phyloP scores from a whole-genome alignment of 2,797 vertebrate genomes.

The Australoheros facetus region DNA sequence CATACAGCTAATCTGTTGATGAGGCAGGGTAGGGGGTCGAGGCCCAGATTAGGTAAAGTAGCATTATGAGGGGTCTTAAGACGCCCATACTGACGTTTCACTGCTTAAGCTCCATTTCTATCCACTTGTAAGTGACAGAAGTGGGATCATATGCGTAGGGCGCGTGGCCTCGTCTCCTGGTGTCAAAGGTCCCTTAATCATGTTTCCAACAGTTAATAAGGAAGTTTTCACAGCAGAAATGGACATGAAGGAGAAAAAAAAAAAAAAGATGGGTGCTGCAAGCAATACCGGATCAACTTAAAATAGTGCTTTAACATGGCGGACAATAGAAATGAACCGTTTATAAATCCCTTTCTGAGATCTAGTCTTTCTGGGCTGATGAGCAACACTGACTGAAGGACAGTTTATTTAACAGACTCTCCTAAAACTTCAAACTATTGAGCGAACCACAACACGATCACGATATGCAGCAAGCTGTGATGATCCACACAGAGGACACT shows the following conservation, averaged over 20 bases:
- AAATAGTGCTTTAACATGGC: neutral
- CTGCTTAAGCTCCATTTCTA: constrained; percentile 39
- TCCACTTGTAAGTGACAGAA: constrained; percentile 36
- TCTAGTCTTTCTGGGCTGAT: neutral
- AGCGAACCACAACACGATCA: neutral
- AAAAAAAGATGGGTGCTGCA: neutral
- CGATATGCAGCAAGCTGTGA: neutral
- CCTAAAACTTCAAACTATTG: neutral
- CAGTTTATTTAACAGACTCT: neutral
- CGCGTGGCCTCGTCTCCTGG: neutral
- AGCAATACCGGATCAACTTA: neutral
- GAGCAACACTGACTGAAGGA: neutral
- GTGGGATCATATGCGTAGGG: constrained; percentile 15
- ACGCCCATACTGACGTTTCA: constrained; percentile 46
- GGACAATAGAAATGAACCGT: neutral
- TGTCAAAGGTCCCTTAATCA: constrained; percentile 17
- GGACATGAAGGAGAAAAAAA: neutral
- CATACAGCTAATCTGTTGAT: constrained; percentile 41
- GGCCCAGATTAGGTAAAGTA: constrained; percentile 49
- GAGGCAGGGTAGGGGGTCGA: constrained; percentile 2
- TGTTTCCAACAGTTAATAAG: constrained; percentile 6
- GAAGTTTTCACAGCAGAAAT: neutral
- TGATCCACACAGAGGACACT: neutral
- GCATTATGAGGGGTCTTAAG: constrained; percentile 48
- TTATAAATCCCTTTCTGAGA: neutral